Base-by-base conservation (phyloP, 30 jellyfish, hydroid and myxozoan genomes). In the Aurelia aurita region DNA sequence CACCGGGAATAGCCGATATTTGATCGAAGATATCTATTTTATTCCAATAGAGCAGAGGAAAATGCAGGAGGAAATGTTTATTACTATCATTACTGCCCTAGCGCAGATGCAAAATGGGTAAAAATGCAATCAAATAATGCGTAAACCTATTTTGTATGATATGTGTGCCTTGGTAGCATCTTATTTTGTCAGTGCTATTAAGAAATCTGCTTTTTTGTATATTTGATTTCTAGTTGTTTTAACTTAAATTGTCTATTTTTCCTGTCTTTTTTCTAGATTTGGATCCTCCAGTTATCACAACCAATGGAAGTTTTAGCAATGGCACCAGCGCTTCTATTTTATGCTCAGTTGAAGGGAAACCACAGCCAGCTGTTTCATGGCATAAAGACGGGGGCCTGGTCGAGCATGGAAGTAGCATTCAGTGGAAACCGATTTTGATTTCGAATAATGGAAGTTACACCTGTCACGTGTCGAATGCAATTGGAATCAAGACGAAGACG, bases 341-440 rank as follows among this genome's bases (percentile, higher is more conserved):
- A 32, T 85, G 95, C 62, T 22, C 89, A 35, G 89, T 74, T 5
- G 80, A 47, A n/a, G 95, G 89, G 4, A 63, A 58, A 31, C 95
- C 95, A 20, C 31, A 22, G 45, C 95, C 95, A 8, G 18, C 77
- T 9, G 3, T 85, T 25, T 11, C 75, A 3, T 85, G 95, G 95
- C 10, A 26, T 0, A 59, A 32, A 11, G 39, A 22, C 19, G 58
- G 26, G 13, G 18, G 0, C 21, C 55, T 10, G 7, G 31, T 23
- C 2, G 11, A 3, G n/a, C 21, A 21, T 2, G 66, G 66, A 2
- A 49, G 43, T 44, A 72, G 13, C 27, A 55, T 67, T 32, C 14
- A 10, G 12, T 83, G 83, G 76, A 63, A 47, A 20, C 80, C 80
- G 12, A 74, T 85, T 13, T 18, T 58, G 54, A 62, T 18, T 8